A percentile compares a stretch with the other conserved stretches of the same genome.
phyloP scores from a whole-genome alignment of 2,113 vertebrate species.

The Junco hyemalis region DNA sequence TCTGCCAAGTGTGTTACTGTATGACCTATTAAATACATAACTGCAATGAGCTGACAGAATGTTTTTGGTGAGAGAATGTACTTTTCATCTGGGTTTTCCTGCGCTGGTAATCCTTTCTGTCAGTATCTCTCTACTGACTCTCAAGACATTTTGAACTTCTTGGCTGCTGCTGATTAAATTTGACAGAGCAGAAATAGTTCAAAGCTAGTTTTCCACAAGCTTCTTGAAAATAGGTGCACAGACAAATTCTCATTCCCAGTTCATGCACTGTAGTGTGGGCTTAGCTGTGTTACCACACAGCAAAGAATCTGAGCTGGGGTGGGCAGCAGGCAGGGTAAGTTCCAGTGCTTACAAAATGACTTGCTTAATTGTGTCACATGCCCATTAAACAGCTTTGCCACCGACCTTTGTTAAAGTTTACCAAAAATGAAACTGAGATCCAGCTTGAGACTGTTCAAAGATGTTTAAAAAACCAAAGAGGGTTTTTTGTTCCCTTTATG shows the following conservation, averaged over 20 bases:
- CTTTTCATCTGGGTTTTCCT: background rate
- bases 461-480: background rate
- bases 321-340: background rate
- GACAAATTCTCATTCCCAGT: background rate
- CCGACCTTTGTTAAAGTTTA: constrained; percentile 49
- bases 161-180: background rate
- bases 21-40: background rate
- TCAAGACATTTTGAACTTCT: background rate
- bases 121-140: background rate
- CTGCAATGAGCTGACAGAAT: background rate
- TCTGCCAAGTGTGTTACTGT: background rate
- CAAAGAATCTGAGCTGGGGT: background rate
- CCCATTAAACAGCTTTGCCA: background rate
- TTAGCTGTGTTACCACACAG: background rate
- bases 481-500: background rate
- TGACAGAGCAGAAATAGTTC: constrained; percentile 26
- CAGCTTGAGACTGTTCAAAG: background rate
- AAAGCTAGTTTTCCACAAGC: constrained; percentile 4
- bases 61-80: background rate
- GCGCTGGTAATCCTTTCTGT: constrained; percentile 20
- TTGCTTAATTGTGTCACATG: constrained; percentile 17
- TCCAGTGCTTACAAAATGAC: background rate
- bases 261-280: background rate
- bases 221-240: background rate
- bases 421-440: background rate